Conservation (phyloP, 2,113 vertebrate species). For the Tamias sibiricus region DNA sequence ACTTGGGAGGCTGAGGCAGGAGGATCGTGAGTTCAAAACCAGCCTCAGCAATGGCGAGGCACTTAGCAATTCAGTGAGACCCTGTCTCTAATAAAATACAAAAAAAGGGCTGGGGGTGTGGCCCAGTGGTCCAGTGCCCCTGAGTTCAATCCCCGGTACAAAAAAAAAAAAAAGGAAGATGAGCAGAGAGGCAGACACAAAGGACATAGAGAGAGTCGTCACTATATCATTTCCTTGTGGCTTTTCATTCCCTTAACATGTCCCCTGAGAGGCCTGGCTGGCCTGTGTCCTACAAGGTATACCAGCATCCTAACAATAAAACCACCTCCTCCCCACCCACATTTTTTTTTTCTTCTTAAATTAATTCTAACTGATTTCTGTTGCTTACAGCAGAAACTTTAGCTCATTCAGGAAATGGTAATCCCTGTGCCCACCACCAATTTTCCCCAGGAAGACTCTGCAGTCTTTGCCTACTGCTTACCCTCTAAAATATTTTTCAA, state of each 20-base stretch:
- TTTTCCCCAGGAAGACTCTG: background rate
- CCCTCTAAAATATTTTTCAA: background rate
- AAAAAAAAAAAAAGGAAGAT: no score
- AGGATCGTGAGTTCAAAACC: no score
- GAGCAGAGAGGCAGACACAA: background rate
- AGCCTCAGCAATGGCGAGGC: no score
- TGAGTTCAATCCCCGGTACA: no score
- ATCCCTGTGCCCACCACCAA: background rate
- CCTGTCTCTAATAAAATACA: no score
- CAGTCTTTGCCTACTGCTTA: background rate
- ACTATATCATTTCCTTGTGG: rapidly evolving
- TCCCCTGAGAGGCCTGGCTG: no score
- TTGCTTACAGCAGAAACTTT: background rate
- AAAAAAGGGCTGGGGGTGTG: no score
- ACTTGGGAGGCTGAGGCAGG: no score
- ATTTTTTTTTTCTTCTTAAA: background rate
- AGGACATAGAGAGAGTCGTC: background rate
- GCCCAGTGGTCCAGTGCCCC: no score
- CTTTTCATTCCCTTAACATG: background rate
- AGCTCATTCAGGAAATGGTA: background rate
- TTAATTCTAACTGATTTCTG: background rate
- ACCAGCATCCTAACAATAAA: background rate
- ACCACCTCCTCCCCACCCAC: background rate
- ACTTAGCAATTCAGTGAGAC: no score
- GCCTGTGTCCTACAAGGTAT: rapidly evolving